Evolutionary conservation across 1,140 invertebrate species (phyloP).

Genomic region (Drosophila obscura): DNA sequence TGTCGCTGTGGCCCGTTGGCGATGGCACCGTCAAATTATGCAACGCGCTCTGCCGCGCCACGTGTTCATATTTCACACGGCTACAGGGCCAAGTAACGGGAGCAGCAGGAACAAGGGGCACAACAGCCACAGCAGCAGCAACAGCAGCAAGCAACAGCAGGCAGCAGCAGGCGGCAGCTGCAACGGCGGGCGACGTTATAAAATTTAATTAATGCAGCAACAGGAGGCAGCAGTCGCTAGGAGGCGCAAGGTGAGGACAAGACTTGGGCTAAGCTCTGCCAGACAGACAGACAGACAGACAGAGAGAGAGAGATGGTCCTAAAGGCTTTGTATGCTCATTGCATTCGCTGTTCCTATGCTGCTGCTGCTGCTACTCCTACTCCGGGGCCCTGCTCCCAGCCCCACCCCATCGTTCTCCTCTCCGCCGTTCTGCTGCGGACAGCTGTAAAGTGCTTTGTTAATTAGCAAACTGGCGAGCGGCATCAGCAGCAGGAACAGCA

Average conservation of each 20-base stretch:
- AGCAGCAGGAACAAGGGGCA: not conserved
- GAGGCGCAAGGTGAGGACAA: conserved; percentile 19
- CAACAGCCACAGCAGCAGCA: not conserved
- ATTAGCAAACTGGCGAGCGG: conserved; percentile 70
- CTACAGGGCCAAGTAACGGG: not conserved
- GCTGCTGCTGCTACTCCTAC: not conserved
- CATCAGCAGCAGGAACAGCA: conserved; percentile 6
- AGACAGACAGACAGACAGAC: not conserved
- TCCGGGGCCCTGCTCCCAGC: too few species aligned
- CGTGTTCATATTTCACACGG: conserved; percentile 65
- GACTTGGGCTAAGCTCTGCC: conserved; percentile 38
- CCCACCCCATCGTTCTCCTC: not conserved
- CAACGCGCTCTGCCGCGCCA: conserved; percentile 67
- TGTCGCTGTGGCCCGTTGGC: conserved; percentile 34
- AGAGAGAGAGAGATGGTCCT: conserved; percentile 19
- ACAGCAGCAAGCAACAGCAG: not conserved
- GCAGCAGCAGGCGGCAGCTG: conserved; percentile 21
- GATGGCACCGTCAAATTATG: conserved; percentile 64
- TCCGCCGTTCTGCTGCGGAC: conserved; percentile 18
- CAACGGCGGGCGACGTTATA: conserved; percentile 59
- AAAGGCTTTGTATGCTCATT: conserved; percentile 53
- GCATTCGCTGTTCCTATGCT: conserved; percentile 30
- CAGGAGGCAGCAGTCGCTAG: conserved; percentile 6
- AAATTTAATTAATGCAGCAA: conserved; percentile 75
- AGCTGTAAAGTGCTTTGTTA: conserved; percentile 79